Conservation (phyloP, 2,797 vertebrate genomes). For the Acanthiza pusilla region DNA sequence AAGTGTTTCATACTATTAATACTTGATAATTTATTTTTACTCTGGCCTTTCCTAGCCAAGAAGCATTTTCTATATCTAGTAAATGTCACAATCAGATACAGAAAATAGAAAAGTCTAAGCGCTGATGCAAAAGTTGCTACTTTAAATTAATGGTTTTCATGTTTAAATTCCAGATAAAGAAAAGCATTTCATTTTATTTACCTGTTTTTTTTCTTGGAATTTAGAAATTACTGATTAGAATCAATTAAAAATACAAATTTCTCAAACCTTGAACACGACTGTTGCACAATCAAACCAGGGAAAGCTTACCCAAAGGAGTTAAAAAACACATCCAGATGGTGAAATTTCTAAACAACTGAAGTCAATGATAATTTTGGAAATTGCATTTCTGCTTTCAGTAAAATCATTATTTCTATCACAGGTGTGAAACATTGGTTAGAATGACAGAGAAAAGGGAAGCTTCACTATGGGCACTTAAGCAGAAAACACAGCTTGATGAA, state of each 20-base stretch:
- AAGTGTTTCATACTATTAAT: background rate
- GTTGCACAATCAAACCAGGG: background rate
- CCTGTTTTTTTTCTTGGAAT: background rate
- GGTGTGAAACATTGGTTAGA: background rate
- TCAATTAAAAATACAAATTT: background rate
- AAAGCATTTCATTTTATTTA: background rate
- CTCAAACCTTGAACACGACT: background rate
- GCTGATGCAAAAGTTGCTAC: background rate
- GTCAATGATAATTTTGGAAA: background rate
- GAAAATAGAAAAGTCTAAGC: background rate
- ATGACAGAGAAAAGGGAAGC: background rate
- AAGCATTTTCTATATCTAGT: background rate
- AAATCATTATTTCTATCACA: background rate
- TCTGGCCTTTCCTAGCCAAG: background rate
- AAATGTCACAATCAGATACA: background rate
- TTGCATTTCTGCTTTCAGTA: background rate
- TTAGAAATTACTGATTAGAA: background rate
- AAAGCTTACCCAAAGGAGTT: background rate
- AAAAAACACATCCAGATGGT: background rate
- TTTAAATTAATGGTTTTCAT: background rate
- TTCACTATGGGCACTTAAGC: background rate
- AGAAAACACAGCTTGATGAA: background rate
- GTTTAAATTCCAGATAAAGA: background rate
- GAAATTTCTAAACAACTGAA: background rate
- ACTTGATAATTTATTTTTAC: background rate